Conservation (phyloP, 2,888 invertebrate genomes). For the Ornithoptera priamus region DNA sequence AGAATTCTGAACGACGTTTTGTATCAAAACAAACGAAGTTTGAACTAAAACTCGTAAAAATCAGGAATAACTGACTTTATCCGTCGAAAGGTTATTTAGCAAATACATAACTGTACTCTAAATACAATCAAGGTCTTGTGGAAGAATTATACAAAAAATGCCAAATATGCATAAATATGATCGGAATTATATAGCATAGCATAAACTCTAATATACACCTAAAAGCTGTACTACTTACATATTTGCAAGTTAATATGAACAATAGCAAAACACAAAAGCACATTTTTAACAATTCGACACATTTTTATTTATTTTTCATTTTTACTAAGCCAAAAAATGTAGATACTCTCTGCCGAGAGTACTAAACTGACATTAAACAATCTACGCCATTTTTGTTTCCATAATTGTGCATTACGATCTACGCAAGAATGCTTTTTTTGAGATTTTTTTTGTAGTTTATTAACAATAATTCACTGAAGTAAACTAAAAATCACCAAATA, state of each 20-base stretch:
- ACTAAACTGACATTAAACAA: constrained; percentile 56
- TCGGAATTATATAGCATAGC: not conserved
- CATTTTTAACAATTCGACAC: constrained; percentile 54
- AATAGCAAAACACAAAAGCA: constrained; percentile 53
- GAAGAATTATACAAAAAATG: constrained; percentile 27
- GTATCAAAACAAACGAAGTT: constrained; percentile 18
- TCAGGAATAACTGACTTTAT: not conserved
- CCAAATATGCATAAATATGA: constrained; percentile 23
- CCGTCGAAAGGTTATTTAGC: constrained; percentile 5
- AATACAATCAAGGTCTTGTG: constrained; percentile 27
- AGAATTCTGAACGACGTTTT: constrained; percentile 17
- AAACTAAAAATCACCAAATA: too few species aligned
- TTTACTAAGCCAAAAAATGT: constrained; percentile 39
- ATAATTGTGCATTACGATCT: constrained; percentile 11
- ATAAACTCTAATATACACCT: not conserved
- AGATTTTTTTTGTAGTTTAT: too few species aligned
- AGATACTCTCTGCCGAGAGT: too few species aligned
- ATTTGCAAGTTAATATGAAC: constrained; percentile 48
- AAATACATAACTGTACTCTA: constrained; percentile 24
- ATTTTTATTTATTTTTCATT: constrained; percentile 74
- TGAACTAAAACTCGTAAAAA: constrained; percentile 3
- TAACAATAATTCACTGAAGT: too few species aligned
- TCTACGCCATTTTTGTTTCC: constrained; percentile 68
- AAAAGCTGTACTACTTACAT: constrained; percentile 55
- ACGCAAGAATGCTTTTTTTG: not conserved